phyloP scores from a whole-genome alignment of 2,888 invertebrate genomes.

The Xylocampa areola region DNA sequence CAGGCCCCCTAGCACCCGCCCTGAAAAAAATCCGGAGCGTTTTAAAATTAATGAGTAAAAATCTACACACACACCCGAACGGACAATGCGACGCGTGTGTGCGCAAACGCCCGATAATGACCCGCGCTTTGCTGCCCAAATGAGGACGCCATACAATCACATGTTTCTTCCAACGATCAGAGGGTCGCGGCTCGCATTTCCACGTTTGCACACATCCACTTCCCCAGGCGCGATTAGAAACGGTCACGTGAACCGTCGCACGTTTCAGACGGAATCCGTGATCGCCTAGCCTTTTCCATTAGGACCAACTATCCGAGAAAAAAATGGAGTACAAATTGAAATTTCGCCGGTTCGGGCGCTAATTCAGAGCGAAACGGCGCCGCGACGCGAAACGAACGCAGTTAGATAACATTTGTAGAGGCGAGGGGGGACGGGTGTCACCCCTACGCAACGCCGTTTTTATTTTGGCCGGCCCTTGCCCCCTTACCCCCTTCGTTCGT shows the following conservation, averaged over 20 bases:
- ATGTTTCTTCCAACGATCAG: slow-evolving; percentile 52
- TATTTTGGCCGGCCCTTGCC: slow-evolving; percentile 89
- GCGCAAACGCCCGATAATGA: slow-evolving; percentile 83
- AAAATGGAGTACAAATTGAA: slow-evolving; percentile 87
- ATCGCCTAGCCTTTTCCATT: slow-evolving; percentile 79
- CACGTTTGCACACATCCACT: slow-evolving; percentile 17
- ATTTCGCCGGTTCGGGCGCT: slow-evolving; percentile 84
- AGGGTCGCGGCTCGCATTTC: slow-evolving; percentile 22
- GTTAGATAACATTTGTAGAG: slow-evolving; percentile 90
- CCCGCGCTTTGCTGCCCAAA: slow-evolving; percentile 75
- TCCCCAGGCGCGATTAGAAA: slow-evolving; percentile 33
- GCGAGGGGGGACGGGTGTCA: slow-evolving; percentile 81
- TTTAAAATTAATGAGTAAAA: slow-evolving; percentile 91
- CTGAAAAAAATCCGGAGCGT: slow-evolving; percentile 90
- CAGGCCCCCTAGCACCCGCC: slow-evolving; percentile 87
- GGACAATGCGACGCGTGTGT: slow-evolving; percentile 80
- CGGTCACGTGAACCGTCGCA: slow-evolving; percentile 31
- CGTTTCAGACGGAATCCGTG: slow-evolving; percentile 68
- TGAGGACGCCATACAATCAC: slow-evolving; percentile 61
- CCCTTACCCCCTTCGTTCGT: slow-evolving; percentile 88
- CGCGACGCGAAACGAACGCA: slow-evolving; percentile 86
- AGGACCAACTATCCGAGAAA: slow-evolving; percentile 83
- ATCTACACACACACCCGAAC: slow-evolving; percentile 88
- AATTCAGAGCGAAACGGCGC: slow-evolving; percentile 83
- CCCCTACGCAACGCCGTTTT: slow-evolving; percentile 90